Evolutionary conservation across 2,888 invertebrate genomes (phyloP).

Genomic region (Terebella lapidaria): DNA sequence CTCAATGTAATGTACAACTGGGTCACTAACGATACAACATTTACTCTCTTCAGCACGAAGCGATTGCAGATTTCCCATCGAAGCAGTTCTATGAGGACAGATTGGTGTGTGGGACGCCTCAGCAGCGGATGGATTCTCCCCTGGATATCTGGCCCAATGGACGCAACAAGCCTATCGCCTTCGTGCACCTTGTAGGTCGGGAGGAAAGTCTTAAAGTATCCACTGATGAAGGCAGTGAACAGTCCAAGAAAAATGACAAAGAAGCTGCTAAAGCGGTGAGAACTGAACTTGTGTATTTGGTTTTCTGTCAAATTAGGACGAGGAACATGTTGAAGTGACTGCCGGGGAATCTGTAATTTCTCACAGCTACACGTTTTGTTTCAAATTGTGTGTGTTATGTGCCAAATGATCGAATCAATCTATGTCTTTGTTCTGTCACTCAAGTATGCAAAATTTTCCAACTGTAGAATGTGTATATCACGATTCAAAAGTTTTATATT

Average conservation of each 20-base stretch:
- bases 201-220: conserved; percentile 33
- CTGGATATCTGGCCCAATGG: conserved; percentile 28
- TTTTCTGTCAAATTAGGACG: not conserved
- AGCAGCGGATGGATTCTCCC: conserved; percentile 28
- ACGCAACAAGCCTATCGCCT: conserved; percentile 23
- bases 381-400: too few species aligned
- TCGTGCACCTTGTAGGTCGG: conserved; percentile 35
- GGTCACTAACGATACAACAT: too few species aligned
- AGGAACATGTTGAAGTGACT: not conserved
- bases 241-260: conserved; percentile 34
- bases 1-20: too few species aligned
- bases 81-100: conserved; percentile 30
- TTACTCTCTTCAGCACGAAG: conserved; percentile 31
- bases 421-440: too few species aligned
- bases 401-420: too few species aligned
- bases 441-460: too few species aligned
- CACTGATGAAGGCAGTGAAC: conserved; percentile 39
- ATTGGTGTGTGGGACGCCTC: conserved; percentile 18
- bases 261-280: conserved; percentile 17
- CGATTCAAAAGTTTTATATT: too few species aligned
- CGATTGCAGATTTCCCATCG: conserved; percentile 37
- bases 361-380: too few species aligned
- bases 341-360: too few species aligned
- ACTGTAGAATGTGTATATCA: too few species aligned
- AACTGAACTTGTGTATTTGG: not conserved